These are phyloP conservation scores for Caradrina kadenii DNA, from an alignment of 2,888 invertebrate species.

Conservation along the genomic window DNA sequence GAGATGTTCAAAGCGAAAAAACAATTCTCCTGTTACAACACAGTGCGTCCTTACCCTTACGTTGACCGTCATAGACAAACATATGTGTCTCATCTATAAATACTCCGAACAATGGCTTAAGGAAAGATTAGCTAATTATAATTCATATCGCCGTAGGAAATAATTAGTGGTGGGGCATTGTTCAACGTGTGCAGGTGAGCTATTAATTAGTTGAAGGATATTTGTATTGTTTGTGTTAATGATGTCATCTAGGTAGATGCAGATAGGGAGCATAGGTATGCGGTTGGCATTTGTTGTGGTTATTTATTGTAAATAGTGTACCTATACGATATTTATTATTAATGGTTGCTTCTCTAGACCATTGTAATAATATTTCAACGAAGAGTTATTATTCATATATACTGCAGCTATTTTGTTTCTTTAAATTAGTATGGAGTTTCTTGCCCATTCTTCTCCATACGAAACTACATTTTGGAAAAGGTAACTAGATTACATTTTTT, in stretches of 20 bases:
- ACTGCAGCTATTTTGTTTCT: no score
- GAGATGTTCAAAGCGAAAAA: no score
- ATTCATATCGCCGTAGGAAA: conserved; percentile 51
- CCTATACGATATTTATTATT: no score
- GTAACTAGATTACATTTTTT: no score
- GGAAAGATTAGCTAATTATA: conserved; percentile 63
- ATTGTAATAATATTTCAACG: background rate
- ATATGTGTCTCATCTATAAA: conserved; percentile 67
- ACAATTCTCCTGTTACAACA: background rate
- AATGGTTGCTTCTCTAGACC: background rate
- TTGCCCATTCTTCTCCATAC: no score
- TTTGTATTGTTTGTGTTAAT: conserved; percentile 13
- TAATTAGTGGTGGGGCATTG: conserved; percentile 40
- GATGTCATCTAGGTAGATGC: conserved; percentile 20
- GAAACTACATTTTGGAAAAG: no score
- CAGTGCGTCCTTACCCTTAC: conserved; percentile 31
- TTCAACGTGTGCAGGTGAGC: conserved; percentile 40
- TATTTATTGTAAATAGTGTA: no score
- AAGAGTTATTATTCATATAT: no score
- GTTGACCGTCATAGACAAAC: conserved; percentile 65
- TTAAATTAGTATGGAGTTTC: no score
- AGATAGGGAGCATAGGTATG: conserved; percentile 1
- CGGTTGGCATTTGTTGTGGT: conserved; percentile 10
- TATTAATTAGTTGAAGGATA: conserved; percentile 4
- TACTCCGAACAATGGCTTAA: conserved; percentile 65